A percentile compares a stretch with the other conserved stretches of the same genome.
phyloP scores from a whole-genome alignment of 2,888 invertebrate species.

The Atethmia centrago region DNA sequence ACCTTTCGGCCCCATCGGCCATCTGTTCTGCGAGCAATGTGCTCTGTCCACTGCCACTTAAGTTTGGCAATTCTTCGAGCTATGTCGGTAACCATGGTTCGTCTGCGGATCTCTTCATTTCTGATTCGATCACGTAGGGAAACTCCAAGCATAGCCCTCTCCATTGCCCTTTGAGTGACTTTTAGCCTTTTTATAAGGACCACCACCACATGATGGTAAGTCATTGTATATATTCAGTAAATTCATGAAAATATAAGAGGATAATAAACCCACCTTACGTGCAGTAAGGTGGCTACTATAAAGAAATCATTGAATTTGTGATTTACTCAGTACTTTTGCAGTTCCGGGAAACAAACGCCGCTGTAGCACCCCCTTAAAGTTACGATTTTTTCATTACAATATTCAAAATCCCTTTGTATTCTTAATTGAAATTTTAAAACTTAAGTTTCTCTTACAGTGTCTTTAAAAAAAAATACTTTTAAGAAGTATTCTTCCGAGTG shows the following conservation, averaged over 20 bases:
- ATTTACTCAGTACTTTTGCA: conserved; percentile 17
- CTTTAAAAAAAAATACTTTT: conserved; percentile 53
- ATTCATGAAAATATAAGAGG: not conserved
- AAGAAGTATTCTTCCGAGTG: conserved; percentile 61
- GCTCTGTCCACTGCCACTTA: too few species aligned
- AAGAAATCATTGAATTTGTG: conserved; percentile 22
- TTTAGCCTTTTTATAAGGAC: too few species aligned
- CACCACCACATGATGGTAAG: not conserved
- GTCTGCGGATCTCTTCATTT: too few species aligned
- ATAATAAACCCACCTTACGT: not conserved
- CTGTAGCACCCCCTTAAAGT: not conserved
- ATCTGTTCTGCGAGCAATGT: too few species aligned
- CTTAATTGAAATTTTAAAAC: conserved; percentile 52
- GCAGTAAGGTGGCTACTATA: not conserved
- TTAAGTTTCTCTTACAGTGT: conserved; percentile 41
- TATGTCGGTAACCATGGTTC: too few species aligned
- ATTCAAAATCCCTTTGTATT: conserved; percentile 30
- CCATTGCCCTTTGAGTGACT: too few species aligned
- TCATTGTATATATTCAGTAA: conserved; percentile 1
- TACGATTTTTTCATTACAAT: conserved; percentile 21
- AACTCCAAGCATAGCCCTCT: too few species aligned
- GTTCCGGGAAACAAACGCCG: conserved; percentile 1
- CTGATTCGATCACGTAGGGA: too few species aligned
- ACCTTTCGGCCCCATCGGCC: too few species aligned
- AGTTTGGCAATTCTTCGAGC: too few species aligned